A percentile compares a stretch with the other conserved stretches of the same genome.
Evolutionary conservation across 1,140 invertebrate genomes (phyloP).

Genomic region (Drosophila carrolli): DNA sequence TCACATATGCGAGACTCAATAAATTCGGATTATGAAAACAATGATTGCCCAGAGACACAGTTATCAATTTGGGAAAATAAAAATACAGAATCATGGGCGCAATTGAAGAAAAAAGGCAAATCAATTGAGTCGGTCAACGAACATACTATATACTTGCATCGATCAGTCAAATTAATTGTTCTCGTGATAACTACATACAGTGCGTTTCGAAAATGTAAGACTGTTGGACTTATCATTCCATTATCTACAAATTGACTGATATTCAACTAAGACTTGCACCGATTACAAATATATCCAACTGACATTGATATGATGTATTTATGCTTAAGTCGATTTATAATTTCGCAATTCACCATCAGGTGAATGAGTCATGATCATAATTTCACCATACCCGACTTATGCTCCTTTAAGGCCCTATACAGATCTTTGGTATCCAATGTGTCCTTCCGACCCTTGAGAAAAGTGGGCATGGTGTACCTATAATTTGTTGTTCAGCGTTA

Average conservation of each 20-base stretch:
- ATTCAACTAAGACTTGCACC: conserved; percentile 16
- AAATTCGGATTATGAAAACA: conserved; percentile 45
- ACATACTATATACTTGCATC: conserved; percentile 53
- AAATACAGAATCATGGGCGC: conserved; percentile 19
- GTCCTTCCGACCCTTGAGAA: conserved; percentile 85
- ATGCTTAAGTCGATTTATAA: neutral
- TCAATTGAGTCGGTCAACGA: conserved; percentile 48
- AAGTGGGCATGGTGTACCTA: conserved; percentile 86
- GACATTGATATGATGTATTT: neutral
- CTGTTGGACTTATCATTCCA: neutral
- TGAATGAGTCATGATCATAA: neutral
- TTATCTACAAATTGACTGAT: conserved; percentile 6
- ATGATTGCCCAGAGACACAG: conserved; percentile 1
- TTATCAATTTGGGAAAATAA: conserved; percentile 36
- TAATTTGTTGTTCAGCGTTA: neutral
- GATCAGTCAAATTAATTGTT: conserved; percentile 49
- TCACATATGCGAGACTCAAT: conserved; percentile 14
- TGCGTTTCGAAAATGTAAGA: conserved; percentile 12
- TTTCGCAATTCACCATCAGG: neutral
- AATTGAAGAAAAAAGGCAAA: conserved; percentile 35
- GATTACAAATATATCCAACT: neutral
- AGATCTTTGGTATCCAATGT: conserved; percentile 86
- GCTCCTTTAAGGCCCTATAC: conserved; percentile 86
- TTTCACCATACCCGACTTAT: conserved; percentile 85
- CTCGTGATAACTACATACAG: conserved; percentile 30